phyloP scores from a whole-genome alignment of 2,113 vertebrate species.

The Gavia stellata region DNA sequence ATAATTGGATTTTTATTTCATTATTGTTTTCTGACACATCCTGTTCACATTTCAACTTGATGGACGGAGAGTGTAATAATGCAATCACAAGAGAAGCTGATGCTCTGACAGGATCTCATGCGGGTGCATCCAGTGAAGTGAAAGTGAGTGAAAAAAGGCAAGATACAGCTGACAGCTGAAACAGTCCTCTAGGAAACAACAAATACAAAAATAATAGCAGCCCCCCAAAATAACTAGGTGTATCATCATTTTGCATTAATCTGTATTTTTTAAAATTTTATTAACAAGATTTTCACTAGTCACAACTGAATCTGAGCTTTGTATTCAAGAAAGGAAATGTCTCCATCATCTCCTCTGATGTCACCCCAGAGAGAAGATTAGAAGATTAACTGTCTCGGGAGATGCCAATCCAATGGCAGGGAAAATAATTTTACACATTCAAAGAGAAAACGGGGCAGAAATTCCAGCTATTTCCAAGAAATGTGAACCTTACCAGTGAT shows the following conservation, averaged over 20 bases:
- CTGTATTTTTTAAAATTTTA: neutral
- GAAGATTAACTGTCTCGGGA: constrained; percentile 47
- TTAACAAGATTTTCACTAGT: neutral
- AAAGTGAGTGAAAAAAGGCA: neutral
- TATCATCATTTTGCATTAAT: neutral
- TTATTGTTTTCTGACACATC: neutral
- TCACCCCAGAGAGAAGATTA: constrained; percentile 55
- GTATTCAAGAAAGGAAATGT: neutral
- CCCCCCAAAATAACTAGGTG: neutral
- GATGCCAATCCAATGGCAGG: neutral
- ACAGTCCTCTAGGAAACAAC: neutral
- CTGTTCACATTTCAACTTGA: neutral
- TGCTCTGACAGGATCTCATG: neutral
- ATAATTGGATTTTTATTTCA: neutral
- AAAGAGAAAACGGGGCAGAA: constrained; percentile 7
- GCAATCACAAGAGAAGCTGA: neutral
- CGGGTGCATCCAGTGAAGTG: neutral
- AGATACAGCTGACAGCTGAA: neutral
- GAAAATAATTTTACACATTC: constrained; percentile 30
- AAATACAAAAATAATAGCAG: neutral
- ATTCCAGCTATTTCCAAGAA: constrained; percentile 12
- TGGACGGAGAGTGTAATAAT: neutral
- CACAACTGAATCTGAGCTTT: neutral
- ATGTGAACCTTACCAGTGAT: neutral
- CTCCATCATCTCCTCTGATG: constrained; percentile 41